Evolutionary conservation across 53 echinoderm and acorn worm species (phyloP).

Genomic region (Antedon mediterranea): DNA sequence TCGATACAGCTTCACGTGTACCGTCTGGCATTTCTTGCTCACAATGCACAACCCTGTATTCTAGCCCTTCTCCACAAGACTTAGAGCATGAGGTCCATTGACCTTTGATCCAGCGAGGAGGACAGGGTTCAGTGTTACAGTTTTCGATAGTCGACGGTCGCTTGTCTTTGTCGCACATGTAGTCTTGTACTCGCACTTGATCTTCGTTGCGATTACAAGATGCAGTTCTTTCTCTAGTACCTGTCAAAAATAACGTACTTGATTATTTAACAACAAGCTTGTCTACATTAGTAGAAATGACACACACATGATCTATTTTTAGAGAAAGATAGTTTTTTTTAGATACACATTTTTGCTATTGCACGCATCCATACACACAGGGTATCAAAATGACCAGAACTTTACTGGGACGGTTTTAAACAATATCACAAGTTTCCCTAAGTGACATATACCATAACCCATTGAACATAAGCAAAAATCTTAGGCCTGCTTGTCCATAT

Average conservation of each 20-base stretch:
- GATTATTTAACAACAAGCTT: no score
- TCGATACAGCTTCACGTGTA: conserved; percentile 20
- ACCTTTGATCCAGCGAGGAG: conserved; percentile 74
- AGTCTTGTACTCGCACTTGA: conserved; percentile 49
- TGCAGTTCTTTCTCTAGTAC: conserved; percentile 49
- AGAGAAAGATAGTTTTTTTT: no score
- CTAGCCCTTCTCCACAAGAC: conserved; percentile 52
- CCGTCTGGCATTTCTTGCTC: conserved; percentile 31
- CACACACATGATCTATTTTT: no score
- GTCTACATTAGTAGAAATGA: no score
- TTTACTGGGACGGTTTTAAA: no score
- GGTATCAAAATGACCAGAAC: no score
- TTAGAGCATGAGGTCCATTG: conserved; percentile 84
- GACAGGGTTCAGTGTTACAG: conserved; percentile 59
- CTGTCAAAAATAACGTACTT: conserved; percentile 8
- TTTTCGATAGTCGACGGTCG: conserved; percentile 43
- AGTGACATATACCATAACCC: no score
- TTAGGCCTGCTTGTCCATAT: no score
- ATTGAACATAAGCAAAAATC: no score
- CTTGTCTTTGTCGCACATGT: conserved; percentile 47
- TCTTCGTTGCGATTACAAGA: conserved; percentile 60
- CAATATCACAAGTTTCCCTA: no score
- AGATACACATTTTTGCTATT: no score
- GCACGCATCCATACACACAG: no score
- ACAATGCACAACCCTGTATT: conserved; percentile 55